Evolutionary conservation across 2,113 vertebrate species (phyloP).

Genomic region (Rhinolophus ferrumequinum): DNA sequence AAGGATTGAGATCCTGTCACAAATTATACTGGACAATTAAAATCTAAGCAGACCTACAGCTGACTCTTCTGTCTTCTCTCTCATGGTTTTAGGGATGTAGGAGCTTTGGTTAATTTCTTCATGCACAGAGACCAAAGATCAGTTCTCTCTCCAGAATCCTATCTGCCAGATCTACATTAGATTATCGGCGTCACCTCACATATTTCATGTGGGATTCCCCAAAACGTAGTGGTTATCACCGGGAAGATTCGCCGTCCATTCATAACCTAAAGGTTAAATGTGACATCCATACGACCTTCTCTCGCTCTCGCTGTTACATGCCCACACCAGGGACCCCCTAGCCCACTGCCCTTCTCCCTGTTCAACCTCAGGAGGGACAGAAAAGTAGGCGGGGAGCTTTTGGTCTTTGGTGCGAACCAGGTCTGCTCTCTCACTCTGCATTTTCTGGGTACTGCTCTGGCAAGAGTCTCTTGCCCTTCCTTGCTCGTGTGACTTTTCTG

Average conservation of each 20-base stretch:
- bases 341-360: not conserved
- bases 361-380: not conserved
- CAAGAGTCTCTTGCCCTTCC: not conserved
- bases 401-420: not conserved
- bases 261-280: not conserved
- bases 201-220: not conserved
- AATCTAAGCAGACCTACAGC: not conserved
- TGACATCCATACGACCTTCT: not conserved
- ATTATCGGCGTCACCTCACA: not conserved
- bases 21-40: not conserved
- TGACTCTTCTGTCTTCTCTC: not conserved
- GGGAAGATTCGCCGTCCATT: not conserved
- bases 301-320: not conserved
- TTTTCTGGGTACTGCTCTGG: not conserved
- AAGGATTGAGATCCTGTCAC: not conserved
- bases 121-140: not conserved
- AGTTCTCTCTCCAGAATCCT: not conserved
- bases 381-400: not conserved
- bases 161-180: not conserved
- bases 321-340: not conserved
- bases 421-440: not conserved
- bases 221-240: not conserved
- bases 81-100: not conserved
- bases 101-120: not conserved
- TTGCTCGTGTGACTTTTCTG: not conserved